Conservation (phyloP, 2,888 invertebrate species). For the Polylopha cassiicola region DNA sequence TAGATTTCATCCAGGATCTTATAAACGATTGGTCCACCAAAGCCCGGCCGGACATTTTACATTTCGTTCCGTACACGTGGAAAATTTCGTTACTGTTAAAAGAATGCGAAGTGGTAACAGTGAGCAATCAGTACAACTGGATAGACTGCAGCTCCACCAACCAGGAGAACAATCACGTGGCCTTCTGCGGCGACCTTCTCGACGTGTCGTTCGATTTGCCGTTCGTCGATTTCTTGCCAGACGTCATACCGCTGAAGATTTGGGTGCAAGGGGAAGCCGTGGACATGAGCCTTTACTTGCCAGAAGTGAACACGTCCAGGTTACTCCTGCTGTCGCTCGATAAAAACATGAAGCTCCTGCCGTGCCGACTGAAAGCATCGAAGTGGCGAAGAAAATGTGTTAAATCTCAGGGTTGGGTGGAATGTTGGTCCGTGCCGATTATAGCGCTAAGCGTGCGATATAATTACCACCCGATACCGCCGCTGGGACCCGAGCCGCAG, state of each 20-base stretch:
- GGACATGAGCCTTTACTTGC: conserved; percentile 92
- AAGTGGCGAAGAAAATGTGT: conserved; percentile 91
- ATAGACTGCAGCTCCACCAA: conserved; percentile 97
- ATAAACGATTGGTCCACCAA: conserved; percentile 98
- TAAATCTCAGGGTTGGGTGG: conserved; percentile 89
- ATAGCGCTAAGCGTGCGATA: conserved; percentile 94
- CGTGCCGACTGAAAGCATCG: conserved; percentile 73
- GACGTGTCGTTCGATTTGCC: conserved; percentile 96
- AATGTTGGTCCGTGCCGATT: conserved; percentile 97
- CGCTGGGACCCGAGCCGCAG: conserved; percentile 90
- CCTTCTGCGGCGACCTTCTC: conserved; percentile 94
- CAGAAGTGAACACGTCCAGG: conserved; percentile 93
- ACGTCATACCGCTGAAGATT: conserved; percentile 91
- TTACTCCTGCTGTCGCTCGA: conserved; percentile 89
- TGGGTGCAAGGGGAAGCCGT: conserved; percentile 97
- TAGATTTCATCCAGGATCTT: conserved; percentile 96
- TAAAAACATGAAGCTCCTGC: conserved; percentile 90
- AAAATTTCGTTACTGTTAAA: conserved; percentile 92
- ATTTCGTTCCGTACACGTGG: conserved; percentile 98
- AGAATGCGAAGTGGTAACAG: conserved; percentile 95
- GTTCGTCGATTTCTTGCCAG: conserved; percentile 95
- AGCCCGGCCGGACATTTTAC: conserved; percentile 92
- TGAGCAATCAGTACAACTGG: conserved; percentile 99
- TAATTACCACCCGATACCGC: conserved; percentile 94
- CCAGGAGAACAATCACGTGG: conserved; percentile 95